phyloP scores from a whole-genome alignment of 2,113 vertebrate genomes.

The Oxyruncus cristatus region DNA sequence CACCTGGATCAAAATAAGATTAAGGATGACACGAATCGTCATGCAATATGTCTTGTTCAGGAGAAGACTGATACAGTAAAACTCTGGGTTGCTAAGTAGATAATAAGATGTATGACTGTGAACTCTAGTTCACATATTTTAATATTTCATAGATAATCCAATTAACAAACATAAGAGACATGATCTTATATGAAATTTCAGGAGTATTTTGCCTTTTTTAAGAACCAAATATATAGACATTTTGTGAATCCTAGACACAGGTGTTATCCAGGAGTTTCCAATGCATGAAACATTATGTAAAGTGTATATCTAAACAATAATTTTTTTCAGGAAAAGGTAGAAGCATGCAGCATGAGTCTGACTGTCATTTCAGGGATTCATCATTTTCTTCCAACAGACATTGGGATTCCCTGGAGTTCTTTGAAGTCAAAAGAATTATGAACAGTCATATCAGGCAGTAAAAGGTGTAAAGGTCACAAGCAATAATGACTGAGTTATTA shows the following conservation, averaged over 20 bases:
- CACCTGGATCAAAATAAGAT: not conserved
- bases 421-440: not conserved
- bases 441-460: not conserved
- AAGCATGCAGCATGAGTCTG: not conserved
- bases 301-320: not conserved
- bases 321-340: not conserved
- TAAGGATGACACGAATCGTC: not conserved
- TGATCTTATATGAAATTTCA: not conserved
- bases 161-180: not conserved
- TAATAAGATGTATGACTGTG: not conserved
- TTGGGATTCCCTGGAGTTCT: not conserved
- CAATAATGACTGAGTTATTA: not conserved
- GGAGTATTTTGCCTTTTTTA: not conserved
- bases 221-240: not conserved
- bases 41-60: not conserved
- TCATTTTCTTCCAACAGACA: not conserved
- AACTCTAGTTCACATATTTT: not conserved
- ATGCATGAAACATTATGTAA: not conserved
- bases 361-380: not conserved
- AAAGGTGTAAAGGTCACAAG: not conserved
- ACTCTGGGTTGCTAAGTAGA: not conserved
- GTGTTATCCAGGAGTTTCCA: not conserved
- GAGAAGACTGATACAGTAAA: not conserved
- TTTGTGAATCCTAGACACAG: accelerated
- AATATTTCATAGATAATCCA: not conserved